Conservation (phyloP, 2,797 vertebrate genomes). For the Tadarida brasiliensis region DNA sequence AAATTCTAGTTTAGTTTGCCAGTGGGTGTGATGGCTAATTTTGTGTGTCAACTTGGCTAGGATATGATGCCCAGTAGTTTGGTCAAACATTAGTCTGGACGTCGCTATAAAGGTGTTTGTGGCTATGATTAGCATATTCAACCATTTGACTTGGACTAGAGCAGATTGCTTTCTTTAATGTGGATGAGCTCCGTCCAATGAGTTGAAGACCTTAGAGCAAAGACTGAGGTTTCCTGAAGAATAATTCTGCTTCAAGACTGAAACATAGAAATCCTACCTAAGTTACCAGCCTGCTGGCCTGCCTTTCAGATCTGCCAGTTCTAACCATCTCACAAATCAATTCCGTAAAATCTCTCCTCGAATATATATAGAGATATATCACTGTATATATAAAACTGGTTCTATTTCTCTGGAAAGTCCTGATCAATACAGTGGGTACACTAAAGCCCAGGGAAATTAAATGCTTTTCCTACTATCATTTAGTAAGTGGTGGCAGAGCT, state of each 20-base stretch:
- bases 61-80: background rate
- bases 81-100: background rate
- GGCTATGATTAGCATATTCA: background rate
- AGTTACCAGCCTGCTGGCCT: background rate
- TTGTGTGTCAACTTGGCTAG: background rate
- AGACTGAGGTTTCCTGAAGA: background rate
- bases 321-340: background rate
- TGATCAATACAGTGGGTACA: slow-evolving; percentile 1
- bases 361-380: background rate
- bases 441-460: background rate
- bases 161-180: background rate
- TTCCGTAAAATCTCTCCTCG: slow-evolving; percentile 21
- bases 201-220: background rate
- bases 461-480: background rate
- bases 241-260: background rate
- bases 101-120: background rate
- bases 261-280: background rate
- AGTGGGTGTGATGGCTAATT: background rate
- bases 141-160: background rate
- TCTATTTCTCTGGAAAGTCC: background rate
- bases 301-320: background rate
- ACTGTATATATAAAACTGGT: background rate
- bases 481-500: background rate
- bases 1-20: slow-evolving; percentile 29
- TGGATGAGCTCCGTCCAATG: background rate